phyloP scores from a whole-genome alignment of 2,888 invertebrate species.

The Thymelicus acteon region DNA sequence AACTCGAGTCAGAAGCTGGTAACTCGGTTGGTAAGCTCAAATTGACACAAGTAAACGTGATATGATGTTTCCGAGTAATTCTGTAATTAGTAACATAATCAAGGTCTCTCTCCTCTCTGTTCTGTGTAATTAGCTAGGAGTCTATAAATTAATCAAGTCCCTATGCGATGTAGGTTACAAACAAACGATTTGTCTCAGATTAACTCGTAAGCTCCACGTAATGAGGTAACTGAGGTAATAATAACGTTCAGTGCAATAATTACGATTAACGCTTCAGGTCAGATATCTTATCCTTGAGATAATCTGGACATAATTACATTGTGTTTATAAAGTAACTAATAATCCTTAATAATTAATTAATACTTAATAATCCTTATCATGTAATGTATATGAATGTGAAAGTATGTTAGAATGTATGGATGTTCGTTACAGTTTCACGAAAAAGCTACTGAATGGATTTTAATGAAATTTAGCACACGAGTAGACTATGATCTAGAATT shows the following conservation, averaged over 20 bases:
- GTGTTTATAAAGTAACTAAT: background rate
- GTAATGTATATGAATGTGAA: too few relatives aligned
- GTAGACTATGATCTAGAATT: too few relatives aligned
- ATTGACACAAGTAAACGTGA: background rate
- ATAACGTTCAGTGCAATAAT: slow-evolving; percentile 14
- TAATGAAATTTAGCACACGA: too few relatives aligned
- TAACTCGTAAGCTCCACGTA: slow-evolving; percentile 27
- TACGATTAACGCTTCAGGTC: background rate
- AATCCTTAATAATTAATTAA: too few relatives aligned
- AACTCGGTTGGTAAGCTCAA: background rate
- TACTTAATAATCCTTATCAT: too few relatives aligned
- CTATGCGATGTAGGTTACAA: slow-evolving; percentile 21
- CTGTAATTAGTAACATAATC: slow-evolving; percentile 2
- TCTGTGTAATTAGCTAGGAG: slow-evolving; percentile 17
- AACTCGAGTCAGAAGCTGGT: too few relatives aligned
- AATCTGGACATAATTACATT: slow-evolving; percentile 5
- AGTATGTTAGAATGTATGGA: too few relatives aligned
- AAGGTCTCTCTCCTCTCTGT: slow-evolving; percentile 10
- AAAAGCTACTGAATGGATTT: too few relatives aligned
- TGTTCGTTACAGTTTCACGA: too few relatives aligned
- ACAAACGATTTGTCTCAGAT: slow-evolving; percentile 34
- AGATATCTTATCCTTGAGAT: background rate
- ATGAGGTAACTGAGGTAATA: slow-evolving; percentile 27
- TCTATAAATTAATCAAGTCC: slow-evolving; percentile 28
- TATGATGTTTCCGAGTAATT: background rate